Evolutionary conservation across 2,888 invertebrate genomes (phyloP), one percentile per base, ranked within the genome.

Genomic region (Peribatodes rhomboidaria): DNA sequence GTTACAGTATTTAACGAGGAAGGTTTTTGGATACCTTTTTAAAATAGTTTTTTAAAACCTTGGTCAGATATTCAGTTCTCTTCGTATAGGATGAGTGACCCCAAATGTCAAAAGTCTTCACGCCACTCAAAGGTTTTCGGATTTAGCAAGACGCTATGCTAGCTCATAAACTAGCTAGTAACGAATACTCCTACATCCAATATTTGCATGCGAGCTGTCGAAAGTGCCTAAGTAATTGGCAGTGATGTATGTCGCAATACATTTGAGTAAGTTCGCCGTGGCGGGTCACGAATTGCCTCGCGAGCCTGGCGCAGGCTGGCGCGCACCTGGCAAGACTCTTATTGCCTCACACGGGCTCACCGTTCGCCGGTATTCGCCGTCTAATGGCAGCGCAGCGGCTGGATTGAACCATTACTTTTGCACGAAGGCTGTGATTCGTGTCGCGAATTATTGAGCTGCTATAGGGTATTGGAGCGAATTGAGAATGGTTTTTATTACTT

Each of bases 291-390:
- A 85, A 84, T 78, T 78, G 73, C 78, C 46, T 46, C 53, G 53
- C 80, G 77, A 83, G 75, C 75, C 80, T 81, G 83, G 82, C 70
- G 81, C 79, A 76, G 76, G 82, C 83, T 79, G 83, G 81, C 82
- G 84, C 76, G 74, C 75, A 72, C 70, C 75, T 65, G 60, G 72
- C 58, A 68, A 73, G 71, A 79, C 68, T 66, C 70, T 55, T 71
- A 77, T 84, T 83, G 82, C 82, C 76, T 74, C 79, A 84, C 72
- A 71, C 69, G 76, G 71, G 67, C 65, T 49, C 49, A 22, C 14
- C 20, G n/a, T 52, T 52, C 62, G 63, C 50, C 58, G 58, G 67
- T 37, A 49, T 46, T 54, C 50, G 62, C 54, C 49, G 53, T 65
- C 65, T 69, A 67, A 69, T 54, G 49, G 52, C 63, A 58, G 53